phyloP scores from a whole-genome alignment of 2,888 invertebrate species.

The Lamellibrachia columna region DNA sequence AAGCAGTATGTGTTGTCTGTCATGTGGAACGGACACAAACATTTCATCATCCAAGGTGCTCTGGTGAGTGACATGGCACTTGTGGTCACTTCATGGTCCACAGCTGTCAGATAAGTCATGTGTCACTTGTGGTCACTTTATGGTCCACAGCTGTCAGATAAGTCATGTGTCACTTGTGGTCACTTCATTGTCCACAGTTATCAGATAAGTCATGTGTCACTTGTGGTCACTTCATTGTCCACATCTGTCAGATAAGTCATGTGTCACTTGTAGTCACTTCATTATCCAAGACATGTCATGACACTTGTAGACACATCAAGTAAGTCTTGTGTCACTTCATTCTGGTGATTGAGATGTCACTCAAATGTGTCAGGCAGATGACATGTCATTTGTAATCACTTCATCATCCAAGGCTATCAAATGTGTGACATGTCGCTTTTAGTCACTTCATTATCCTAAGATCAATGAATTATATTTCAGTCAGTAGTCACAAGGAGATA shows the following conservation, averaged over 20 bases:
- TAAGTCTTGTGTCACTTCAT: too few relatives aligned
- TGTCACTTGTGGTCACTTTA: not conserved
- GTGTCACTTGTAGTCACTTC: not conserved
- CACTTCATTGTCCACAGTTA: not conserved
- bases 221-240: not conserved
- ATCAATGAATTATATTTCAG: not conserved
- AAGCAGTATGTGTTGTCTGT: constrained; percentile 93
- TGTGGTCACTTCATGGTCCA: not conserved
- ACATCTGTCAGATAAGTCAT: too few relatives aligned
- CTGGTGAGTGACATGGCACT: constrained; percentile 73
- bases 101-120: too few relatives aligned
- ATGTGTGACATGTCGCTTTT: not conserved
- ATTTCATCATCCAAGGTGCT: constrained; percentile 95
- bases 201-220: too few relatives aligned
- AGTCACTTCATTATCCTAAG: not conserved
- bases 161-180: not conserved
- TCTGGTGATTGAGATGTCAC: too few relatives aligned
- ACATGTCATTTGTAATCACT: not conserved
- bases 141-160: too few relatives aligned
- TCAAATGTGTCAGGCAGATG: not conserved
- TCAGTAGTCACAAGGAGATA: too few relatives aligned
- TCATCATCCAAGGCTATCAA: not conserved
- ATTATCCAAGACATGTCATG: not conserved
- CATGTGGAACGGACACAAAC: constrained; percentile 95
- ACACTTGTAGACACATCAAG: too few relatives aligned